Evolutionary conservation across 2,888 invertebrate species (phyloP).

Genomic region (Polyploca ridens): DNA sequence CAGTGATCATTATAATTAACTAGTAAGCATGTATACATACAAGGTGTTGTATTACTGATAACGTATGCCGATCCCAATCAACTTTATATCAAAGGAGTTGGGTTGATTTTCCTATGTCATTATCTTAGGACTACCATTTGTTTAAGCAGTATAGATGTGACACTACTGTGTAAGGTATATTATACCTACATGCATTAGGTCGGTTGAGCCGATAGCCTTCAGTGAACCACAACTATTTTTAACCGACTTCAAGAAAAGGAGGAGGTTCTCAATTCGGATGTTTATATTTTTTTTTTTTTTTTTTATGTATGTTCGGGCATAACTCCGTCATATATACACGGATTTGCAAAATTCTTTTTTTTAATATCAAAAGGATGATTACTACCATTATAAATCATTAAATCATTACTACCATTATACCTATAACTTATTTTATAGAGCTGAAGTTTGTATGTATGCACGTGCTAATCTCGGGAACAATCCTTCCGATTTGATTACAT

Average conservation of each 20-base stretch:
- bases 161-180: background rate
- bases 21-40: conserved; percentile 49
- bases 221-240: background rate
- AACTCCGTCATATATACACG: too few species aligned
- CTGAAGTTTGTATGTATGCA: too few species aligned
- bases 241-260: too few species aligned
- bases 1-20: conserved; percentile 65
- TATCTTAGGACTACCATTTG: background rate
- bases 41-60: conserved; percentile 27
- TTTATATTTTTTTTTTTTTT: too few species aligned
- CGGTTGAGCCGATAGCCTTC: background rate
- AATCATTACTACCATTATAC: too few species aligned
- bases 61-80: background rate
- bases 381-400: too few species aligned
- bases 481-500: background rate
- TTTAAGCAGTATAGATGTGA: background rate
- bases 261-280: too few species aligned
- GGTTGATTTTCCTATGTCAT: conserved; percentile 10
- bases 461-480: too few species aligned
- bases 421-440: too few species aligned
- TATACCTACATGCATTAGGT: background rate
- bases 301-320: too few species aligned
- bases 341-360: too few species aligned
- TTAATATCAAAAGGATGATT: too few species aligned
- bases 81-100: conserved; percentile 11